Base-by-base conservation (phyloP, 1,140 invertebrate species). In the Drosophila dunni region DNA sequence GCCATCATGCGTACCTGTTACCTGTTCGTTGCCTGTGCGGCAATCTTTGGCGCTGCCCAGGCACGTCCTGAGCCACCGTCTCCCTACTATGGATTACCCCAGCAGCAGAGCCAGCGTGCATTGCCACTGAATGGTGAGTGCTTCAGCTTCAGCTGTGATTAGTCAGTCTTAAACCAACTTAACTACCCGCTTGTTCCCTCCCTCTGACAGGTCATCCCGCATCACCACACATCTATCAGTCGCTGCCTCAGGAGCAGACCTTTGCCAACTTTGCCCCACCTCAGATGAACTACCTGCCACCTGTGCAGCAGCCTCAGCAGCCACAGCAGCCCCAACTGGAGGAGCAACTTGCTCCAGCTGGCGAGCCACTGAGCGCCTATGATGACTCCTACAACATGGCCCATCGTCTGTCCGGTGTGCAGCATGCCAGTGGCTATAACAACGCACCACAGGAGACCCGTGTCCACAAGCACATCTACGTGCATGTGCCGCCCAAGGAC, bases 391-490 rank as follows among this genome's bases (percentile, higher is more conserved):
- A 92, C 67, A 91, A 90, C 61, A 86, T 90, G 77, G 90, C 91
- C 13, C 85, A 91, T 57, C 84, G 78, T 13, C 46, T 89, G 72
- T 73, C 91, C 42, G 60, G 85, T 68, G 36, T 68, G n/a, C 62
- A 92, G 83, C 66, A 91, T 33, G 85, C 92, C 57, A 80, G 76
- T 7, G 90, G 78, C 60, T 91, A 85, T 64, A 75, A 84, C 50
- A 92, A 81, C 48, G 72, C 50, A 9, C 90, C 75, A 61, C 84
- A 74, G 75, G 92, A 82, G 63, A 86, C 80, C 36, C 91, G 75
- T 53, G 93, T 95, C 51, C 95, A 96, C 88, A 96, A 96, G 82
- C 96, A 96, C 93, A 96, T 96, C 92, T 96, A 96, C 93, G 96
- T 96, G 9, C 95, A 96, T 92, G 95, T 96, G 24, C 95, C 96